These are phyloP conservation scores for Pandemis corylana DNA, from an alignment of 2,888 invertebrate species.

Conservation along the genomic window DNA sequence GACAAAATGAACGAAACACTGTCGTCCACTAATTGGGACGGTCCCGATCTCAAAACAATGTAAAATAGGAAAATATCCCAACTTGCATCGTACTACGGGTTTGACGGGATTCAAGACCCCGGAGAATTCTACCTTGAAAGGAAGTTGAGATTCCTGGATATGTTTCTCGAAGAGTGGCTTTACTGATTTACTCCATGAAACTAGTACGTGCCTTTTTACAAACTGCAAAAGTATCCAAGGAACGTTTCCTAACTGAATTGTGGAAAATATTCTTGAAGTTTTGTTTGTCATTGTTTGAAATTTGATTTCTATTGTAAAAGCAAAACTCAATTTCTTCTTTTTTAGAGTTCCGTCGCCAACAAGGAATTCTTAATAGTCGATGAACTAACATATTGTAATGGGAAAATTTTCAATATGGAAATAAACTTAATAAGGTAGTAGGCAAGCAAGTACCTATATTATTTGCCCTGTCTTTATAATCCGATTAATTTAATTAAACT, in stretches of 20 bases:
- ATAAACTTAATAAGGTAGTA: too few relatives aligned
- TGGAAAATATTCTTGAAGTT: neutral
- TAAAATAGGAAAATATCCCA: neutral
- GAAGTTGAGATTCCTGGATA: neutral
- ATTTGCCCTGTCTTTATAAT: too few relatives aligned
- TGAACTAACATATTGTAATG: too few relatives aligned
- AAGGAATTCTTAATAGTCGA: too few relatives aligned
- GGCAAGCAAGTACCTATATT: too few relatives aligned
- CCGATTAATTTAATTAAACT: neutral
- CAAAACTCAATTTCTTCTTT: neutral
- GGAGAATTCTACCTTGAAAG: neutral
- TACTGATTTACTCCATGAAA: slow-evolving; percentile 11
- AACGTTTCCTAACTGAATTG: neutral
- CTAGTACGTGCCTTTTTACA: slow-evolving; percentile 1
- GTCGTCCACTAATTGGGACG: neutral
- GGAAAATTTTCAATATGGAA: too few relatives aligned
- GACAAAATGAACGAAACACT: too few relatives aligned
- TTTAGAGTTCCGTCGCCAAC: too few relatives aligned
- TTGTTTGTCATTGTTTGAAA: neutral
- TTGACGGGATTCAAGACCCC: neutral
- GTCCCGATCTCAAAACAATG: neutral
- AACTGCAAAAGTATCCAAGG: neutral
- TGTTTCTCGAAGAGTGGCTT: neutral
- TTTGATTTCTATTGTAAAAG: neutral
- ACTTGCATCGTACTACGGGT: neutral